phyloP scores from a whole-genome alignment of 2,797 vertebrate species.

The Pterois miles region DNA sequence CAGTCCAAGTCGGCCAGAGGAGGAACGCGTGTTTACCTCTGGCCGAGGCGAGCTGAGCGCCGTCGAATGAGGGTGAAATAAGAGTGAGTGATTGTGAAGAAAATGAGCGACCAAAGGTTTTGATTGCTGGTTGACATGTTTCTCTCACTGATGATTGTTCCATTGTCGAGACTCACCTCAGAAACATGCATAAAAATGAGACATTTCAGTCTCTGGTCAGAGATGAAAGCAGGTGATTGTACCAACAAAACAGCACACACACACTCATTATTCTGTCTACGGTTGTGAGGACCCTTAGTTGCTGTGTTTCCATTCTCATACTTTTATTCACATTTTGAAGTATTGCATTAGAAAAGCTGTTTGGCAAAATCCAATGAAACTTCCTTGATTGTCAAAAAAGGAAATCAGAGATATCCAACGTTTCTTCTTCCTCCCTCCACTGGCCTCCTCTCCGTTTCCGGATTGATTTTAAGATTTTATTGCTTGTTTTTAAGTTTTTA shows the following conservation, averaged over 20 bases:
- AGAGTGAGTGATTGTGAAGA: slow-evolving; percentile 43
- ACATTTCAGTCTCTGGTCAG: not conserved
- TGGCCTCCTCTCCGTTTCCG: no score
- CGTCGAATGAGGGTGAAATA: not conserved
- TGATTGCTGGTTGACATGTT: slow-evolving; percentile 44
- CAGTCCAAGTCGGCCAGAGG: not conserved
- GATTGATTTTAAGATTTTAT: no score
- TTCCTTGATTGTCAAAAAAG: no score
- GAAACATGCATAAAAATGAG: not conserved
- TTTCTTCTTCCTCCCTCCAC: no score
- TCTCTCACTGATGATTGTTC: slow-evolving; percentile 44
- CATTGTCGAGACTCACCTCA: slow-evolving; percentile 38
- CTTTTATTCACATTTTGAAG: no score
- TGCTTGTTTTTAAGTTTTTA: no score
- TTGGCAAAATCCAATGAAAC: no score
- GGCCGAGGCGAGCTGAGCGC: not conserved
- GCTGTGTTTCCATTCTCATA: no score
- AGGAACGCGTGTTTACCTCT: slow-evolving; percentile 8
- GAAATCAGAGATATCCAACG: no score
- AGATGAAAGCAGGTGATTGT: slow-evolving; percentile 12
- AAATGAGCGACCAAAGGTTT: slow-evolving; percentile 8
- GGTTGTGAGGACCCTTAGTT: not conserved
- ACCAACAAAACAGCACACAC: not conserved
- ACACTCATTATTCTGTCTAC: not conserved
- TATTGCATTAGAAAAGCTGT: no score